These are phyloP conservation scores for Bucco capensis DNA, from an alignment of 2,113 vertebrate genomes.

Conservation along the genomic window DNA sequence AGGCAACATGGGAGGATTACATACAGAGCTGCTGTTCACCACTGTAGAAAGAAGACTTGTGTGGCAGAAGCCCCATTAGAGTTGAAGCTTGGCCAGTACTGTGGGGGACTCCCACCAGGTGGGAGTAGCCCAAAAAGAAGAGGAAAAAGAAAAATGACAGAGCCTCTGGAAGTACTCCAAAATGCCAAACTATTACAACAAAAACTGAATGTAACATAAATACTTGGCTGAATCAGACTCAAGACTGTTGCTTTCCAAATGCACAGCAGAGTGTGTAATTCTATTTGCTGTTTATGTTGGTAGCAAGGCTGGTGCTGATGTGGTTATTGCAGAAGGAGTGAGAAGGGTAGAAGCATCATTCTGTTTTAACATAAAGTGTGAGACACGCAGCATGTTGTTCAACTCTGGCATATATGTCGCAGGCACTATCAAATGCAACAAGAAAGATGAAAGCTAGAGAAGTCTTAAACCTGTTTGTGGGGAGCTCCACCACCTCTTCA, in stretches of 20 bases:
- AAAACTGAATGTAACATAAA: not conserved
- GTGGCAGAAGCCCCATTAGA: no score
- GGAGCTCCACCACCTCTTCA: not conserved
- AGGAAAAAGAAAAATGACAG: not conserved
- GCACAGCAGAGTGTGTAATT: fast-evolving
- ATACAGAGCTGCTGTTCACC: no score
- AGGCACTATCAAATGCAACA: not conserved
- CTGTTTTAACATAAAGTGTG: not conserved
- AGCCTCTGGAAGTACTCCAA: not conserved
- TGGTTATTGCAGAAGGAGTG: not conserved
- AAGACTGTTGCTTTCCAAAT: not conserved
- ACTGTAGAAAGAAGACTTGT: no score
- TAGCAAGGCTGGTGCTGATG: not conserved
- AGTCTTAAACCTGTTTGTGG: not conserved
- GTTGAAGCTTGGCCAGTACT: no score
- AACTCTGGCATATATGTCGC: fast-evolving
- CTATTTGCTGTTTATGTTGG: not conserved
- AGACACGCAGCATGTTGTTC: not conserved
- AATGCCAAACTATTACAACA: not conserved
- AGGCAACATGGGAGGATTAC: no score
- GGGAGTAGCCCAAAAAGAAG: not conserved
- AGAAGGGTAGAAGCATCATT: not conserved
- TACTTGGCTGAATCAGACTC: not conserved
- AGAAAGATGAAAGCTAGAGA: not conserved
- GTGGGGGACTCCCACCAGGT: not conserved